phyloP scores from a whole-genome alignment of 2,888 invertebrate genomes.

The Idaea biselata region DNA sequence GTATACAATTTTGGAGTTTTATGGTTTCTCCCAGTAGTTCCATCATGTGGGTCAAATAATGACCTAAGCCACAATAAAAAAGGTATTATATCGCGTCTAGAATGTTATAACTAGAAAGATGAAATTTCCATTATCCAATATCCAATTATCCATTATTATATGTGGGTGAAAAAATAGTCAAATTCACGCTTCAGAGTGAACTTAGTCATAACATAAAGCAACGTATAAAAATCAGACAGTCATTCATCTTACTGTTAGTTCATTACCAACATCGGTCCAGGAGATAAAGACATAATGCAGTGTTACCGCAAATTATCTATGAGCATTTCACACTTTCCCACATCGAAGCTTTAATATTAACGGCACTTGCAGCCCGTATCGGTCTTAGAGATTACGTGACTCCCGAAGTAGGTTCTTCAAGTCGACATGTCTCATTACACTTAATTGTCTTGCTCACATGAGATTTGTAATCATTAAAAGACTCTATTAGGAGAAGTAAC shows the following conservation, averaged over 20 bases:
- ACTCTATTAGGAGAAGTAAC: neutral
- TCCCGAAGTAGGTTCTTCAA: constrained; percentile 6
- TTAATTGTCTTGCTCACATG: neutral
- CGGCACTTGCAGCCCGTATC: constrained; percentile 42
- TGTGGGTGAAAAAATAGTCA: too few relatives aligned
- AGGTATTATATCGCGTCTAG: too few relatives aligned
- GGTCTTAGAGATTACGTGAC: constrained; percentile 26
- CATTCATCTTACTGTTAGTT: constrained; percentile 6
- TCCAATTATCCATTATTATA: too few relatives aligned
- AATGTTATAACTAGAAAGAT: too few relatives aligned
- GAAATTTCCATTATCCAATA: too few relatives aligned
- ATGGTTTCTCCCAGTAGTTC: too few relatives aligned
- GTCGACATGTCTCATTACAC: neutral
- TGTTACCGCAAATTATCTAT: constrained; percentile 56
- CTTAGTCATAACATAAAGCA: neutral
- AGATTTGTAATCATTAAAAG: neutral
- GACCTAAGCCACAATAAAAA: too few relatives aligned
- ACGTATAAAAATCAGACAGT: neutral
- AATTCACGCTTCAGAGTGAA: too few relatives aligned
- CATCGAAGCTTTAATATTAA: constrained; percentile 55
- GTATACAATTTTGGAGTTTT: too few relatives aligned
- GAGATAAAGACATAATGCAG: constrained; percentile 31
- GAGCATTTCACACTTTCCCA: constrained; percentile 64
- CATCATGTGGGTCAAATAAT: too few relatives aligned
- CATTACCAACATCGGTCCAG: constrained; percentile 12